Evolutionary conservation across 2,113 vertebrate genomes (phyloP).

Genomic region (Menura novaehollandiae): DNA sequence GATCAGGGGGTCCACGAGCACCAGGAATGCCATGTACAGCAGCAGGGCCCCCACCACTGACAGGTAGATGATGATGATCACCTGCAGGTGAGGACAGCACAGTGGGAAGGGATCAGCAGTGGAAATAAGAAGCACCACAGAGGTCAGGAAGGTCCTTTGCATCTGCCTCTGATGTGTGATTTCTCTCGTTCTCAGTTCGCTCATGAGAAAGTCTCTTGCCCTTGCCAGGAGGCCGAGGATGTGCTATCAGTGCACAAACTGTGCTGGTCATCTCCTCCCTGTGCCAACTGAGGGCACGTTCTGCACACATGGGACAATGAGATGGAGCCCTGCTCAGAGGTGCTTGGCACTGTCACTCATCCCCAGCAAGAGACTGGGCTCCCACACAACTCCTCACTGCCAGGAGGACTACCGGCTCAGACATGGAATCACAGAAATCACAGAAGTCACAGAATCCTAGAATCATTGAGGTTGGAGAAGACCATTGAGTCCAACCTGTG

Average conservation of each 20-base stretch:
- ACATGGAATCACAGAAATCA: background rate
- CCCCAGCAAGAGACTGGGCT: background rate
- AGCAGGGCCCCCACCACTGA: slow-evolving; percentile 89
- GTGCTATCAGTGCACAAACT: background rate
- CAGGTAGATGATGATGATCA: slow-evolving; percentile 93
- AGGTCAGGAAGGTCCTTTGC: background rate
- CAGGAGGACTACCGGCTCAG: background rate
- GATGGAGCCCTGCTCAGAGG: background rate
- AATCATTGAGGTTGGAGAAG: background rate
- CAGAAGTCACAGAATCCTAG: background rate
- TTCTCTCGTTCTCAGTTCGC: background rate
- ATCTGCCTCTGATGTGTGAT: background rate
- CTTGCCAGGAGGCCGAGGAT: background rate
- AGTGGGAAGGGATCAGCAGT: background rate
- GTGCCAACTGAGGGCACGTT: background rate
- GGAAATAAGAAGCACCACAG: background rate
- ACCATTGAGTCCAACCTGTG: background rate
- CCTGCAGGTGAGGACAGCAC: slow-evolving; percentile 56
- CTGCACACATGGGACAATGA: background rate
- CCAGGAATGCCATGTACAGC: slow-evolving; percentile 94
- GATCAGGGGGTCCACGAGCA: slow-evolving; percentile 93
- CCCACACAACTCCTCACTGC: background rate
- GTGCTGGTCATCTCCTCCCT: background rate
- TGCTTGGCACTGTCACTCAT: background rate
- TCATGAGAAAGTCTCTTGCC: background rate